Evolutionary conservation across 2,113 vertebrate species (phyloP).

Genomic region (Lampris incognitus): DNA sequence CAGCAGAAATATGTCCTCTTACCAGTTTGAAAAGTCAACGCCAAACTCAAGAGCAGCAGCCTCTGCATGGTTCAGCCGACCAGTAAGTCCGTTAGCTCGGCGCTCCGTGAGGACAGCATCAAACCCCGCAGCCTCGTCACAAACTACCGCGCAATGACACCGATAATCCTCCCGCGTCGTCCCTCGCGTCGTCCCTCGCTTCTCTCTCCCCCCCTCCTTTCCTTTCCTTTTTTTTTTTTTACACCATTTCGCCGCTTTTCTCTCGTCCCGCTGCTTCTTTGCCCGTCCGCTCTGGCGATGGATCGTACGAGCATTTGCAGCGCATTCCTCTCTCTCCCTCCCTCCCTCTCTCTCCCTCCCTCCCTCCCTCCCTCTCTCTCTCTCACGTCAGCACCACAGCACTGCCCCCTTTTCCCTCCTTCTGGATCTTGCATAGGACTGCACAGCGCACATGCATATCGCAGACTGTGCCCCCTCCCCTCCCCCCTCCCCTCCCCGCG

Average conservation of each 20-base stretch:
- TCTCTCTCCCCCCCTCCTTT: slow-evolving; percentile 10
- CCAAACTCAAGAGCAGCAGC: slow-evolving; percentile 83
- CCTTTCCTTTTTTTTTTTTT: slow-evolving; percentile 29
- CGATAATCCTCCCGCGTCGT: slow-evolving; percentile 58
- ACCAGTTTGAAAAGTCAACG: slow-evolving; percentile 80
- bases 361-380: slow-evolving; percentile 56
- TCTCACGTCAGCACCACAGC: slow-evolving; percentile 67
- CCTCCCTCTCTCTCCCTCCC: slow-evolving; percentile 35
- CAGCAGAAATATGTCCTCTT: slow-evolving; percentile 39
- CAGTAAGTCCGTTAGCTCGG: slow-evolving; percentile 78
- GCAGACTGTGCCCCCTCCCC: no score
- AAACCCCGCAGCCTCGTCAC: slow-evolving; percentile 68
- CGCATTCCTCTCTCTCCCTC: slow-evolving; percentile 70
- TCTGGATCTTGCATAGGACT: slow-evolving; percentile 31
- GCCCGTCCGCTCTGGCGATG: slow-evolving; percentile 53
- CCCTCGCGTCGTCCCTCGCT: slow-evolving; percentile 15
- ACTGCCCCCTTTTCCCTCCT: slow-evolving; percentile 54
- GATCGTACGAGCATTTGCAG: slow-evolving; percentile 42
- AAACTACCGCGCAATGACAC: slow-evolving; percentile 19
- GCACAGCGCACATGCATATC: slow-evolving; percentile 1
- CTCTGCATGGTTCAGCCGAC: slow-evolving; percentile 84
- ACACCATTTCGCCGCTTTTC: slow-evolving; percentile 58
- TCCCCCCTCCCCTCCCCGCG: no score
- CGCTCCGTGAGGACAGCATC: slow-evolving; percentile 82
- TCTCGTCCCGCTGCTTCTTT: slow-evolving; percentile 25